phyloP scores from a whole-genome alignment of 23 tunicate species.

The Styela clava region DNA sequence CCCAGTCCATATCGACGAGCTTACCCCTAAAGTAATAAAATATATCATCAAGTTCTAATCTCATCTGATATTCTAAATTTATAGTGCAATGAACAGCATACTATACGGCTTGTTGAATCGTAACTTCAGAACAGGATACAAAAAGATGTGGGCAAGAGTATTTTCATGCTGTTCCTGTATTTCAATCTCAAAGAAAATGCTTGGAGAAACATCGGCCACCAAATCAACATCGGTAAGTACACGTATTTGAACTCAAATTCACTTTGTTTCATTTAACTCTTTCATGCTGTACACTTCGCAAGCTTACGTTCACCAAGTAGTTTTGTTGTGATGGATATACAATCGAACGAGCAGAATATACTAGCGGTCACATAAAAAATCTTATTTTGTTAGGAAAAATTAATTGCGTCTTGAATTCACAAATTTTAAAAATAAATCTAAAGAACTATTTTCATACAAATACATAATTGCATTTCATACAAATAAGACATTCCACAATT shows the following conservation, averaged over 20 bases:
- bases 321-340: neutral
- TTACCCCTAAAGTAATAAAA: too few relatives aligned
- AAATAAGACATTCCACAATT: too few relatives aligned
- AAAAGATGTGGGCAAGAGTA: slow-evolving; percentile 16
- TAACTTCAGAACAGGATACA: slow-evolving; percentile 26
- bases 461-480: too few relatives aligned
- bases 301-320: neutral
- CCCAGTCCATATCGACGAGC: too few relatives aligned
- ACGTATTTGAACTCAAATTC: neutral
- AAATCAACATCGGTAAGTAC: slow-evolving; percentile 10
- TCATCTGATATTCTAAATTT: too few relatives aligned
- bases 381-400: neutral
- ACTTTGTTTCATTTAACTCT: too few relatives aligned
- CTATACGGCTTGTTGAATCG: slow-evolving; percentile 26
- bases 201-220: neutral
- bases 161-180: slow-evolving; percentile 1
- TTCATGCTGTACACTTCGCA: neutral
- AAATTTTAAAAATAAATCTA: too few relatives aligned
- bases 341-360: neutral
- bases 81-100: slow-evolving; percentile 36
- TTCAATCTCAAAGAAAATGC: too few relatives aligned
- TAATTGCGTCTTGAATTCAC: neutral
- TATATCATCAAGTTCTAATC: too few relatives aligned
- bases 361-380: neutral
- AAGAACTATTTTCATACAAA: too few relatives aligned